These are phyloP conservation scores for Mionectes olivaceus DNA, from an alignment of 2,797 vertebrate genomes.

Conservation along the genomic window DNA sequence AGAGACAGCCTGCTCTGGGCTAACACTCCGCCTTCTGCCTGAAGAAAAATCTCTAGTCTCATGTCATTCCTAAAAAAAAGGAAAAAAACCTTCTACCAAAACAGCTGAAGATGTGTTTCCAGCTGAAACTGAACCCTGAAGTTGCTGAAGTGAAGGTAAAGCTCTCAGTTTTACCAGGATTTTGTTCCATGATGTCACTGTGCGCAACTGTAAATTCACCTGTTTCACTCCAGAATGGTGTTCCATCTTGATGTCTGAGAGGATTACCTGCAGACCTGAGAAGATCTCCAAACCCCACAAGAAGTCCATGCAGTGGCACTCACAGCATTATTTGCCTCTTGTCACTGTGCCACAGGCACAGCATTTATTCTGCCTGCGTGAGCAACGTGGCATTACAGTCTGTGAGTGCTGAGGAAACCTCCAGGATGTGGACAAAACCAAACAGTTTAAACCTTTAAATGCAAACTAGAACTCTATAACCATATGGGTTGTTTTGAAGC, in stretches of 20 bases:
- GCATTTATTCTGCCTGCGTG: neutral
- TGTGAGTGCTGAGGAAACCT: neutral
- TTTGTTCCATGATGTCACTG: neutral
- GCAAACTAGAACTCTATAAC: neutral
- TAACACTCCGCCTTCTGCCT: neutral
- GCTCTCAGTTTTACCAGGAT: neutral
- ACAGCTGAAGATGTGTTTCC: neutral
- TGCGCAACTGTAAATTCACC: neutral
- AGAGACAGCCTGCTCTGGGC: neutral
- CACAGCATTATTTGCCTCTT: neutral
- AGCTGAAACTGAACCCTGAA: neutral
- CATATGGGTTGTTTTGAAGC: neutral
- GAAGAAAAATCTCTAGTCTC: neutral
- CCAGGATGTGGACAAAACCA: neutral
- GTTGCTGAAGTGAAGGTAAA: neutral
- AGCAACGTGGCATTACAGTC: fast-evolving
- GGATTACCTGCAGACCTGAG: neutral
- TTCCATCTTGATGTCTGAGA: neutral
- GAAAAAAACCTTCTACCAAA: neutral
- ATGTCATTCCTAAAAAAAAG: neutral
- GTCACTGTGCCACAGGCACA: neutral
- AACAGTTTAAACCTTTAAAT: neutral
- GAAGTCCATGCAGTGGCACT: neutral
- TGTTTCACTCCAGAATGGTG: neutral
- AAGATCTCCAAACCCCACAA: neutral